Base-by-base conservation (phyloP, 2,113 vertebrate genomes). In the Megaptera novaeangliae region DNA sequence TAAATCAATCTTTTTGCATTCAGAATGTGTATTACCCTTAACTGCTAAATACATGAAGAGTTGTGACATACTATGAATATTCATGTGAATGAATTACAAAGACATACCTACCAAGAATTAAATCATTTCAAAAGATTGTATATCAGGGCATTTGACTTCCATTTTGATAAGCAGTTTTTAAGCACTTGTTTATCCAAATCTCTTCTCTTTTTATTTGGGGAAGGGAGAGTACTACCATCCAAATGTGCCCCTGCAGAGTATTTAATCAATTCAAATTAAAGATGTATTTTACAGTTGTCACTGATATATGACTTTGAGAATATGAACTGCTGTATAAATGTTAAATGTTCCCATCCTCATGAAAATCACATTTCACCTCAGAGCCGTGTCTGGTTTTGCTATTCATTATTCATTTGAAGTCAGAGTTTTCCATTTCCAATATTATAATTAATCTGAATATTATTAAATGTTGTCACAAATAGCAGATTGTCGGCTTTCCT, bases 401-500 rank as follows among this genome's bases (percentile, higher is more conserved):
- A 97, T 97, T 97, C 92, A 97, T 97, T 96, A 97, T 97, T 97
- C 87, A 98, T 91, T 84, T 92, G 82, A 93, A 95, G 74, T 94
- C 64, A 96, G 81, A 91, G 82, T 72, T 97, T 96, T 61, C 90
- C 83, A 97, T 93, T 97, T 97, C 89, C 68, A 57, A 82, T 88
- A 90, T 96, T 95, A 90, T 77, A 97, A 97, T 95, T 92, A 95
- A 95, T 92, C 92, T 92, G 80, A 96, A 86, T 95, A 87, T 84
- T 92, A 95, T 94, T 94, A 90, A 95, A 81, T 95, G 78, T 93
- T 97, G 88, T 94, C 64, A 95, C 68, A 91, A 94, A 59, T 61
- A 46, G 66, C n/a, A 90, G 86, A 92, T 66, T 69, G n/a, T 85
- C 91, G 90, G 63, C 84, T 84, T 88, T 92, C 44, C 52, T 90